These are phyloP conservation scores for Philopedon plagiatum DNA, from an alignment of 2,888 invertebrate species.

Conservation along the genomic window DNA sequence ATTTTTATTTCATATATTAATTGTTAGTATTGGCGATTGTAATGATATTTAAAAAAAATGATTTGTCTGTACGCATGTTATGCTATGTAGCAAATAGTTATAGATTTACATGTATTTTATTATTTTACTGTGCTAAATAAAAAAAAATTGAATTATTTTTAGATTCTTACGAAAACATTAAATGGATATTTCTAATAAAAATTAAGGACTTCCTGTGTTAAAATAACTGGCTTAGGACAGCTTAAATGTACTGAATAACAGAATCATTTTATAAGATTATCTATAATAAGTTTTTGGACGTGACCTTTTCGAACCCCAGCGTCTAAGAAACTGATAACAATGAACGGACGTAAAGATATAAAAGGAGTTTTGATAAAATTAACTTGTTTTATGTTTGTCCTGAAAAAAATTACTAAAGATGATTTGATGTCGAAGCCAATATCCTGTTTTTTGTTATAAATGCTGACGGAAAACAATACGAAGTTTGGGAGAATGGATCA, in stretches of 20 bases:
- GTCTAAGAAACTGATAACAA: conserved; percentile 33
- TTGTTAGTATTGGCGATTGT: too few species aligned
- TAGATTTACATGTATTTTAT: too few species aligned
- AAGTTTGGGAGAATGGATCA: neutral
- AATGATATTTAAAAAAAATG: too few species aligned
- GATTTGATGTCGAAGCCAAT: conserved; percentile 1
- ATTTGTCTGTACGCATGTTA: too few species aligned
- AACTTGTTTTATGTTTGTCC: neutral
- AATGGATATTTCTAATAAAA: neutral
- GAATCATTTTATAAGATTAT: conserved; percentile 32
- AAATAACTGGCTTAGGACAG: conserved; percentile 1
- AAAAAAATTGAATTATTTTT: too few species aligned
- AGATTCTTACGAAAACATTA: neutral
- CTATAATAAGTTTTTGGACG: conserved; percentile 33
- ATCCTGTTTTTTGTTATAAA: neutral
- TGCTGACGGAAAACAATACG: neutral
- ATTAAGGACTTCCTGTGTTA: neutral
- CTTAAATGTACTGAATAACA: conserved; percentile 20
- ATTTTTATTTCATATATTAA: too few species aligned
- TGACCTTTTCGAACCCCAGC: conserved; percentile 20
- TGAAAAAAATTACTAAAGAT: conserved; percentile 1
- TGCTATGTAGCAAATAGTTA: too few species aligned
- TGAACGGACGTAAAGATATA: conserved; percentile 6
- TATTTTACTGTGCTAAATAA: too few species aligned
- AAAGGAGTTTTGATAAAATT: conserved; percentile 2